Percentiles rank a stretch among this genome's conserved stretches.
phyloP scores from a whole-genome alignment of 1,140 invertebrate genomes.

The Procambarus virginalis region DNA sequence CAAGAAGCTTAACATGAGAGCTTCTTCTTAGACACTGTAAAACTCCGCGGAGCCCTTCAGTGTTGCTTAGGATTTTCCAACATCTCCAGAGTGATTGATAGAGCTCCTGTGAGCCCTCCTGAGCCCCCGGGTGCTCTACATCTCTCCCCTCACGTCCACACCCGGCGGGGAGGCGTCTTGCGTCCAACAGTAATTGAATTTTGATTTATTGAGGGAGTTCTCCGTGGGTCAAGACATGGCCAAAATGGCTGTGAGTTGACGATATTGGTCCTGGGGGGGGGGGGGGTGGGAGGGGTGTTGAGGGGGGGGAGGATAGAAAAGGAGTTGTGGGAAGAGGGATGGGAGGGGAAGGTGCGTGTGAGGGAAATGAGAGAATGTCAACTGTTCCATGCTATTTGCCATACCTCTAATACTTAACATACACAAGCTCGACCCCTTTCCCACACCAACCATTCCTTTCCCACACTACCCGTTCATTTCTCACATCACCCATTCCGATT shows the following conservation, averaged over 20 bases:
- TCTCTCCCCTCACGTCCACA: neutral
- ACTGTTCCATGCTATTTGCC: too few species aligned
- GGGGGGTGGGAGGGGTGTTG: neutral
- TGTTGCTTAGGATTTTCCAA: too few species aligned
- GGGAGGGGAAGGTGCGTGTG: neutral
- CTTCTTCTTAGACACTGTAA: neutral
- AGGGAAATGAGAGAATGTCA: neutral
- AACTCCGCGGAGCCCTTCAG: too few species aligned
- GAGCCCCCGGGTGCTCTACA: neutral
- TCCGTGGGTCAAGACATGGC: neutral
- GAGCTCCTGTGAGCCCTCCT: too few species aligned
- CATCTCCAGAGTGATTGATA: too few species aligned
- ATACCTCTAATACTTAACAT: too few species aligned
- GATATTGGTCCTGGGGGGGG: neutral
- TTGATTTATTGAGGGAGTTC: constrained; percentile 2
- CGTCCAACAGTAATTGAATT: neutral
- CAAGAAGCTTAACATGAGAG: neutral
- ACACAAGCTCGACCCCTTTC: neutral
- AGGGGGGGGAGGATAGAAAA: neutral
- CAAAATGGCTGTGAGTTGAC: constrained; percentile 9
- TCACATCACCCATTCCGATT: neutral
- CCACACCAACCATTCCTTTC: neutral
- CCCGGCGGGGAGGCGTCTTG: neutral
- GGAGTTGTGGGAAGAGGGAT: neutral
- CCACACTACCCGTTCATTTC: neutral